Conservation (phyloP, 2,113 vertebrate species). For the Condylura cristata region DNA sequence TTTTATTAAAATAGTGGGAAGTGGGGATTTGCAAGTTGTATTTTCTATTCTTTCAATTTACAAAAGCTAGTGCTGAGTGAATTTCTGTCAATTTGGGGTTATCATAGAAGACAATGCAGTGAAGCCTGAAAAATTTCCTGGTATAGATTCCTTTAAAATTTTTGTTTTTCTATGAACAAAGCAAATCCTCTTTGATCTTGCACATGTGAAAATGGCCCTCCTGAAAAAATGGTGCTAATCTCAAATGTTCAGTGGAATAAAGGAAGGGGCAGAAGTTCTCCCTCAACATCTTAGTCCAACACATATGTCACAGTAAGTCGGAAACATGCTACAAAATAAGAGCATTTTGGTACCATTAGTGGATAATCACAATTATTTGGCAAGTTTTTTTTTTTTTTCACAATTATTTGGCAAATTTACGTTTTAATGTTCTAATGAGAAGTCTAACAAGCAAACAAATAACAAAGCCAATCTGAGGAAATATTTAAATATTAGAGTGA, state of each 20-base stretch:
- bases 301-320: background rate
- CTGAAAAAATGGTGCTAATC: background rate
- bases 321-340: background rate
- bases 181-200: background rate
- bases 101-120: background rate
- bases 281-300: background rate
- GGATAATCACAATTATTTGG: background rate
- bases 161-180: background rate
- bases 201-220: background rate
- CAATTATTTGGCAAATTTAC: background rate
- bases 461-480: background rate
- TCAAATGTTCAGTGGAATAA: background rate
- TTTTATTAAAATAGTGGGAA: background rate
- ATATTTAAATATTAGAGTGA: background rate
- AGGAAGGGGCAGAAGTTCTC: background rate
- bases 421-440: background rate
- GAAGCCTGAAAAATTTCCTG: background rate
- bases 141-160: background rate
- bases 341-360: background rate
- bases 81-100: background rate
- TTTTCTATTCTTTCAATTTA: background rate
- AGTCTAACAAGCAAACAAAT: background rate
- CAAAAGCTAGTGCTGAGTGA: background rate
- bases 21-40: background rate
- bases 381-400: background rate